phyloP scores from a whole-genome alignment of 2,888 invertebrate species.

The Latrodectus hesperus region DNA sequence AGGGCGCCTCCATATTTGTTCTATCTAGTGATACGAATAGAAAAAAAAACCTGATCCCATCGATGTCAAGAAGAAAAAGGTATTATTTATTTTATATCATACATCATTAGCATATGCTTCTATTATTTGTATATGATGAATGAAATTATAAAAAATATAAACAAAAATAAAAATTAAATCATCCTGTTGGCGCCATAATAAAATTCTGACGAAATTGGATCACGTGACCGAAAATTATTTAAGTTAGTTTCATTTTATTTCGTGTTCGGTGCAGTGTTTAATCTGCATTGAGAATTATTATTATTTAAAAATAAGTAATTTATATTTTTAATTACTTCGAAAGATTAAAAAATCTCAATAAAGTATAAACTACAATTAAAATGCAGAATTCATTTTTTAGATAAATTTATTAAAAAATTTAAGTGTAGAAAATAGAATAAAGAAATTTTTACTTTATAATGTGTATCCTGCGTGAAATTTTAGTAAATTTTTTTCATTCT shows the following conservation, averaged over 20 bases:
- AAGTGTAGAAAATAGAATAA: neutral
- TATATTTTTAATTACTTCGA: neutral
- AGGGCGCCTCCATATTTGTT: constrained; percentile 69
- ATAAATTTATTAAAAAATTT: neutral
- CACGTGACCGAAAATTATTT: constrained; percentile 38
- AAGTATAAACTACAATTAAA: neutral
- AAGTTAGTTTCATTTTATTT: neutral
- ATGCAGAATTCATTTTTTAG: neutral
- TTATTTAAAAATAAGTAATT: neutral
- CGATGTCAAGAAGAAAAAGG: neutral
- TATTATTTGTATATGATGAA: neutral
- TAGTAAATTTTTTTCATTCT: too few relatives aligned
- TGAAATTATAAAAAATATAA: neutral
- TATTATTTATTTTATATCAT: neutral
- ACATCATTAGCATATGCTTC: neutral
- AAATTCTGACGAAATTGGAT: constrained; percentile 58
- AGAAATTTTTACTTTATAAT: too few relatives aligned
- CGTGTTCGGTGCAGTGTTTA: neutral
- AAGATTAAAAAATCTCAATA: neutral
- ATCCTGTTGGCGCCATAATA: constrained; percentile 64
- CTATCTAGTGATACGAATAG: constrained; percentile 34
- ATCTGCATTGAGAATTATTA: neutral
- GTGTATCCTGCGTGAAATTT: too few relatives aligned
- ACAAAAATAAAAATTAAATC: constrained; percentile 32
- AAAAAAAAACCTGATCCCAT: neutral